Evolutionary conservation across 2,113 vertebrate genomes (phyloP).

Genomic region (Illadopsis cleaveri): DNA sequence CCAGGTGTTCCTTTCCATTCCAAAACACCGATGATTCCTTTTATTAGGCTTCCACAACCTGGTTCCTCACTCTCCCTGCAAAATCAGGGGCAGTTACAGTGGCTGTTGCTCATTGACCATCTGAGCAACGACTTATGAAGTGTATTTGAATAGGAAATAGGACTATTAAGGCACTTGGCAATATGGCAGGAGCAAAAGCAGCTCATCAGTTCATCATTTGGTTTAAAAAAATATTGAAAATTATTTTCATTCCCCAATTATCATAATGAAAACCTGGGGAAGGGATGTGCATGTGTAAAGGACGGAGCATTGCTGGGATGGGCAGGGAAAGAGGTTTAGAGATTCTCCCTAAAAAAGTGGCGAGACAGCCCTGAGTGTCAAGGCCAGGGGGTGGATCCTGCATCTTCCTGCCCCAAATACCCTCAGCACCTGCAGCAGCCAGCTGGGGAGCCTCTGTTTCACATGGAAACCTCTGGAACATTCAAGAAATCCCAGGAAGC

Average conservation of each 20-base stretch:
- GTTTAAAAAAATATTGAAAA: conserved; percentile 9
- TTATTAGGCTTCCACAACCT: conserved; percentile 4
- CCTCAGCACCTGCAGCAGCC: background rate
- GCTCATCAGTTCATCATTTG: background rate
- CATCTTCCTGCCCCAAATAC: background rate
- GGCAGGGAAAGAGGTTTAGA: background rate
- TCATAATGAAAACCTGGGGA: background rate
- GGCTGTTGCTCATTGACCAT: conserved; percentile 29
- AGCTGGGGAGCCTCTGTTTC: background rate
- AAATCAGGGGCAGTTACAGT: background rate
- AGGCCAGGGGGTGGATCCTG: background rate
- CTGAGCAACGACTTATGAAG: conserved; percentile 36
- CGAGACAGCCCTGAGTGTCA: fast-evolving
- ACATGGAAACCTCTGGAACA: background rate
- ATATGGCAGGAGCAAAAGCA: conserved; percentile 31
- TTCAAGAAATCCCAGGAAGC: background rate
- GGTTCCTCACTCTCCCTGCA: background rate
- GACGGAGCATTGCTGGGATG: background rate
- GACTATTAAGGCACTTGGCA: conserved; percentile 46
- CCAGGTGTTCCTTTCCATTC: background rate
- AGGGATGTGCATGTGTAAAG: background rate
- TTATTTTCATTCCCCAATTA: conserved; percentile 18
- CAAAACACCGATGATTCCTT: background rate
- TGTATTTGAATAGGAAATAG: background rate
- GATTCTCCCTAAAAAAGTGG: background rate